A percentile compares a stretch with the other conserved stretches of the same genome.
phyloP scores from a whole-genome alignment of 2,888 invertebrate species.

The Athalia rosae region DNA sequence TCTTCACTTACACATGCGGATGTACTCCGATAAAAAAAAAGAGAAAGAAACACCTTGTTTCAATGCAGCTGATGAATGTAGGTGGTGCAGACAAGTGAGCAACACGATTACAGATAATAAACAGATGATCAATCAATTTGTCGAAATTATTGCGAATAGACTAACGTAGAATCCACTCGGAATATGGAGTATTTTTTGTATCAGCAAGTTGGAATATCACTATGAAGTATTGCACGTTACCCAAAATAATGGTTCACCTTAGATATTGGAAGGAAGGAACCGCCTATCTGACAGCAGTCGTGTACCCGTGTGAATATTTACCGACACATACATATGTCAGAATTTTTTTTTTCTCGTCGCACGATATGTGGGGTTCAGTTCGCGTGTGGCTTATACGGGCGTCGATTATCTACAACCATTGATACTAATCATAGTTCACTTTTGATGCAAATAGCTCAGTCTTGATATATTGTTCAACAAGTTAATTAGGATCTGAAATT shows the following conservation, averaged over 20 bases:
- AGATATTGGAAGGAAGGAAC: slow-evolving; percentile 35
- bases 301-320: slow-evolving; percentile 38
- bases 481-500: no score
- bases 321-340: slow-evolving; percentile 26
- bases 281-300: slow-evolving; percentile 44
- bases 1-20: neutral
- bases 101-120: slow-evolving; percentile 29
- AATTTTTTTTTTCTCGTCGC: slow-evolving; percentile 8
- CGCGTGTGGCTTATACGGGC: neutral
- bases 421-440: neutral
- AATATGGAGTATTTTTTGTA: neutral
- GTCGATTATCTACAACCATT: neutral
- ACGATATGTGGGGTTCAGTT: neutral
- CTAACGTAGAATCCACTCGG: neutral
- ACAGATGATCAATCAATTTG: slow-evolving; percentile 30
- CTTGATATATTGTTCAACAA: no score
- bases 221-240: neutral
- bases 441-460: neutral
- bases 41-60: slow-evolving; percentile 2
- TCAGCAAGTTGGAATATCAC: neutral
- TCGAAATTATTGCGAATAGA: neutral
- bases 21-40: neutral
- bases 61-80: slow-evolving; percentile 24
- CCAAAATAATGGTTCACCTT: slow-evolving; percentile 3
- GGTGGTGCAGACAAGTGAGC: slow-evolving; percentile 18